Base-by-base conservation (phyloP, 2,888 invertebrate genomes). In the Ecliptopera silaceata region DNA sequence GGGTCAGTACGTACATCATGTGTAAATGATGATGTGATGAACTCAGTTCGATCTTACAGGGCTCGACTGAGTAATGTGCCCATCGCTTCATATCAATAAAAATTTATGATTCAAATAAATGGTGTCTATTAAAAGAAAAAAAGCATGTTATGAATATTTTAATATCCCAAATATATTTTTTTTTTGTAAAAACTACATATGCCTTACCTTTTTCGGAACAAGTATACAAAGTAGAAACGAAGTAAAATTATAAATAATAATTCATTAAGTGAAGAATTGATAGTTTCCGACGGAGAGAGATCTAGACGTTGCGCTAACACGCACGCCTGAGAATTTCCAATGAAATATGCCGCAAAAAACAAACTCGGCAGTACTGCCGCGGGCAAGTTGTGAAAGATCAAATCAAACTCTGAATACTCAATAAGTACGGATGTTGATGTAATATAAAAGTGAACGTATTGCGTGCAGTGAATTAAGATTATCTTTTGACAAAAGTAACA, bases 311-410 rank as follows among this genome's bases (percentile, higher is more conserved):
- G 45, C 38, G 44, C 45, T 13, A 36, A 36, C 84, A 86, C 86
- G 85, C 88, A 70, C 82, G 67, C 66, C 59, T 52, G 59, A 71
- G 77, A 83, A 83, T 87, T 86, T 86, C 85, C 81, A 85, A 82
- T 81, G 81, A 81, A 80, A 79, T 76, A 82, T 79, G 75, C 79
- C 66, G 74, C 74, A 78, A 78, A 78, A 74, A 72, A 64, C 52
- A 50, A 58, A 59, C 59, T 56, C 43, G 42, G 58, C 60, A 59
- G 63, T 67, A 62, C 56, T 63, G 64, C 62, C 66, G 61, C 66
- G 45, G 47, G 62, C 48, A 54, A 58, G 69, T 64, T 64, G 66
- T 60, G 65, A 66, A 69, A 77, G 74, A 78, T 79, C 66, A 64
- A 66, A 72, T 74, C 69, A 63, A 69, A 65, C 61, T 57, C 70